Conservation (phyloP, 2,797 vertebrate species). For the Hippocampus kuda region DNA sequence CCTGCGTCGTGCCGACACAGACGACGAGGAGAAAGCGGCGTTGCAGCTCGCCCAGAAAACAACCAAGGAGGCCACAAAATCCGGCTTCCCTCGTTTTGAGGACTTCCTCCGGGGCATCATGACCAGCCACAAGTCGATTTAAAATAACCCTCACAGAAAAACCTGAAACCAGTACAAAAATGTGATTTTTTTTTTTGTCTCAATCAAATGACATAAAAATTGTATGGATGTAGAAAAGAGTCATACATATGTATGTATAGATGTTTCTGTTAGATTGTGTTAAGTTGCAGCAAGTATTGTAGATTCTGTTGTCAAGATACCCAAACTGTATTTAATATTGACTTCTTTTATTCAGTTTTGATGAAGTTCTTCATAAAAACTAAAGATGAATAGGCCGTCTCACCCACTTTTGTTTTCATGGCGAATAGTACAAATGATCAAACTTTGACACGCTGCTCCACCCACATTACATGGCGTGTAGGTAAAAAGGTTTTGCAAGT, state of each 20-base stretch:
- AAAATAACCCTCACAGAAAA: conserved; percentile 8
- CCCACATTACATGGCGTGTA: not conserved
- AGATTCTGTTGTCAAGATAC: conserved; percentile 48
- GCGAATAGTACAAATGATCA: not conserved
- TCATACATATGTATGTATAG: conserved; percentile 38
- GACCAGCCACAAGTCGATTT: conserved; percentile 55
- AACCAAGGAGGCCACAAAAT: conserved; percentile 10
- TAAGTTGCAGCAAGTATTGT: conserved; percentile 46
- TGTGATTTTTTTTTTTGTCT: not conserved
- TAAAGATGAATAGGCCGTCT: not conserved
- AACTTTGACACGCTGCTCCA: not conserved
- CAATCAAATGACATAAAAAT: conserved; percentile 29
- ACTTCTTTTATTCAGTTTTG: conserved; percentile 35
- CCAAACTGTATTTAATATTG: conserved; percentile 54
- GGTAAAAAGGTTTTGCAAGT: not conserved
- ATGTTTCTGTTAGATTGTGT: conserved; percentile 29
- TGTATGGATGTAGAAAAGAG: not conserved
- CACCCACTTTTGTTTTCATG: not conserved
- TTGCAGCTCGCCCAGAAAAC: conserved; percentile 23
- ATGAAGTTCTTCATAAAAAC: conserved; percentile 52
- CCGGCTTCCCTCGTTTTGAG: conserved; percentile 46
- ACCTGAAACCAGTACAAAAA: not conserved
- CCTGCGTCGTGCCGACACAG: conserved; percentile 48
- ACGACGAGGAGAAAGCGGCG: conserved; percentile 34
- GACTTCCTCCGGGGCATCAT: conserved; percentile 60